These are phyloP conservation scores for Cabera pusaria DNA, from an alignment of 2,888 invertebrate species.

Conservation along the genomic window DNA sequence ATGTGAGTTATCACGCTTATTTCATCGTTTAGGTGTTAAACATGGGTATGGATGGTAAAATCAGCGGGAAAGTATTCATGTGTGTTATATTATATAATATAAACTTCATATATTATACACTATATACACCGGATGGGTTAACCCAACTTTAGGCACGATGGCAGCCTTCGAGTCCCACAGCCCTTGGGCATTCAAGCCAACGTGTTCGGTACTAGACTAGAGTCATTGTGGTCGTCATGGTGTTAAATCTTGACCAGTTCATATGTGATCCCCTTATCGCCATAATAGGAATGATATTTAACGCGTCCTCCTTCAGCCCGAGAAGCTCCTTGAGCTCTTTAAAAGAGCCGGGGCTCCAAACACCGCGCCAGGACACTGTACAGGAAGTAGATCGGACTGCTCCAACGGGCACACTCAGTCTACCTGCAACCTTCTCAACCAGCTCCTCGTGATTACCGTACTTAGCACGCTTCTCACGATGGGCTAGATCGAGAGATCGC, in stretches of 20 bases:
- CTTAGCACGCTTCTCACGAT: conserved; percentile 34
- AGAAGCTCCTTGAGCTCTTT: conserved; percentile 14
- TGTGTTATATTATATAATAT: no score
- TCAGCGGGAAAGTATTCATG: no score
- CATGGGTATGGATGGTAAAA: no score
- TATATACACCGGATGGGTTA: no score
- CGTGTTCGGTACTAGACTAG: no score
- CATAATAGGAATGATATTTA: neutral
- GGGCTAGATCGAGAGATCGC: conserved; percentile 31
- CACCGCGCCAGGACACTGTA: conserved; percentile 33
- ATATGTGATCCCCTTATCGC: conserved; percentile 7
- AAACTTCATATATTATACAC: no score
- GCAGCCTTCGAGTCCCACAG: no score
- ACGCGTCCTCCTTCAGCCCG: neutral
- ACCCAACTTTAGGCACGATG: neutral
- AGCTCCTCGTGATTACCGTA: conserved; percentile 34
- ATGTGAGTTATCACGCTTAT: no score
- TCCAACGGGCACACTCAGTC: conserved; percentile 28
- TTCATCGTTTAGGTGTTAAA: no score
- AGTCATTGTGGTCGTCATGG: conserved; percentile 17
- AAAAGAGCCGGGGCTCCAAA: conserved; percentile 28
- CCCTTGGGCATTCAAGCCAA: no score
- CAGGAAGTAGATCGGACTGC: conserved; percentile 26
- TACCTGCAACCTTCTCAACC: conserved; percentile 28
- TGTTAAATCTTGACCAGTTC: conserved; percentile 56